Conservation (phyloP, 2,797 vertebrate species). For the Carcharodon carcharias region DNA sequence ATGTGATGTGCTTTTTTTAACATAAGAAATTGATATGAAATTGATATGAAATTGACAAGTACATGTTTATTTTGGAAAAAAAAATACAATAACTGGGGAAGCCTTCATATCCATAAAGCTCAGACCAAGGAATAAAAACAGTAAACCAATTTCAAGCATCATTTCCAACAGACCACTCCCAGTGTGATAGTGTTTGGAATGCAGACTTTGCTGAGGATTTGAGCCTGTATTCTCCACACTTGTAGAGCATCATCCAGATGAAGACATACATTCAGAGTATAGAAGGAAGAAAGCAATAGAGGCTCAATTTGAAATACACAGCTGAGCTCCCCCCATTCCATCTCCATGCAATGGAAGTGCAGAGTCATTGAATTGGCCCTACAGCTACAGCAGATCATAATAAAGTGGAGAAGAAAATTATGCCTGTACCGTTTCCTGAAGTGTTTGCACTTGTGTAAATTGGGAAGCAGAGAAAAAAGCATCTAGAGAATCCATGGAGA, state of each 20-base stretch:
- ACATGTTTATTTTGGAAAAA: neutral
- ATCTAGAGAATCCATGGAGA: neutral
- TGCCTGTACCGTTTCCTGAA: neutral
- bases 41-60: slow-evolving; percentile 13
- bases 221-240: neutral
- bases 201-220: neutral
- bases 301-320: neutral
- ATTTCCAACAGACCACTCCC: neutral
- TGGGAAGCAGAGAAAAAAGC: neutral
- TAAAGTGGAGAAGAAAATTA: neutral
- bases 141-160: slow-evolving; percentile 7
- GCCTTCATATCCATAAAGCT: neutral
- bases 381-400: neutral
- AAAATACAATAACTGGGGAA: neutral
- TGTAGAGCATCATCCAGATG: neutral
- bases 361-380: neutral
- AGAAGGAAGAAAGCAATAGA: neutral
- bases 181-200: neutral
- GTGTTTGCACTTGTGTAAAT: neutral
- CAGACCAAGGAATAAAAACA: neutral
- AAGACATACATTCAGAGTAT: too few relatives aligned
- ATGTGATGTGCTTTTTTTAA: neutral
- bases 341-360: neutral
- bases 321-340: neutral
- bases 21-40: slow-evolving; percentile 3